Base-by-base conservation (phyloP, 2,888 invertebrate genomes). In the Falcaria lacertinaria region DNA sequence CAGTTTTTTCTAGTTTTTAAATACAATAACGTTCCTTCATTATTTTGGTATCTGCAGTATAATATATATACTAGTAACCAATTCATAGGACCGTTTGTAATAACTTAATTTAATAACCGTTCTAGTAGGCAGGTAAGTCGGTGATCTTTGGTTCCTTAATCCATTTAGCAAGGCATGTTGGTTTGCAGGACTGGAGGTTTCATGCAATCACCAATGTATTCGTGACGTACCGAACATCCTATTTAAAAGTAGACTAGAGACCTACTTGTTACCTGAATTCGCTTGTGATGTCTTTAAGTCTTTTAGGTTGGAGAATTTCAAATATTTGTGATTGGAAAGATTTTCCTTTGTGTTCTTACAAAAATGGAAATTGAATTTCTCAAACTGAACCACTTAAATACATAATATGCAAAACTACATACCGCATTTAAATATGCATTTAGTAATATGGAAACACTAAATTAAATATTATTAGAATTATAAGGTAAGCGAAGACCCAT, bases 171-270 rank as follows among this genome's bases (percentile, higher is more conserved):
- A 55, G 61, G 46, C 63, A 71, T 69, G 69, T 70, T 64, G 67
- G 67, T 65, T 71, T 71, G 68, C 64, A 69, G 74, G 72, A 71
- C 74, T 70, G 57, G 67, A 66, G 67, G 71, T 74, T 69, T 74
- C 65, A 65, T 62, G 52, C 57, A 54, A 56, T 57, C 56, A 52
- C 49, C 42, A 47, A 39, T 57, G 58, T 59, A 60, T 58, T 65
- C 60, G 53, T 68, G 69, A 70, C 67, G 57, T 73, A 63, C 56
- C 54, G 44, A 58, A 59, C 60, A 64, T 69, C 64, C 65, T 54
- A 69, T 74, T 73, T 68, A 58, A 59, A 64, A 58, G 57, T 39
- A 40, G n/a, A n/a, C n/a, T n/a, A n/a, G n/a, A 48, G 47, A 37
- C 34, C 52, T 48, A 49, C 42, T 43, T 49, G 45, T 40, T 50